A percentile compares a stretch with the other conserved stretches of the same genome.
phyloP scores from a whole-genome alignment of 2,888 invertebrate genomes.

The Resseliella maxima region DNA sequence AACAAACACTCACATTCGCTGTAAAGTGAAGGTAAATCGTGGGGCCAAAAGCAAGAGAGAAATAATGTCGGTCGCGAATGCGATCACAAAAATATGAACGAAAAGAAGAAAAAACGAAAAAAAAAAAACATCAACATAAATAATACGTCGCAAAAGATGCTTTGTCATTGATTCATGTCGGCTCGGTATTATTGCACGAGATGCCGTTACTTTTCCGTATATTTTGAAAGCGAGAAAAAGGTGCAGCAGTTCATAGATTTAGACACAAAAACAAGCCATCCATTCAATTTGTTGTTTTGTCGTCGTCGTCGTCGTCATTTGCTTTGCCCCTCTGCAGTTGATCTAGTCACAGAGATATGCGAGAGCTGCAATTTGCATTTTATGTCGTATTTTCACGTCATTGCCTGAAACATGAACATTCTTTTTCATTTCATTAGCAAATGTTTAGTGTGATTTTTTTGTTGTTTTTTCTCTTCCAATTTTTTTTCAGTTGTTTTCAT shows the following conservation, averaged over 20 bases:
- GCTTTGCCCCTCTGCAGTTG: too few species aligned
- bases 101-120: not conserved
- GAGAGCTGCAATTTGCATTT: not conserved
- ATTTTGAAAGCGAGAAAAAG: constrained; percentile 42
- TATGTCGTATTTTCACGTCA: not conserved
- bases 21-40: constrained; percentile 21
- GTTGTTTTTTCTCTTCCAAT: too few species aligned
- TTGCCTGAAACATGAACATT: not conserved
- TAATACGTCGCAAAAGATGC: constrained; percentile 19
- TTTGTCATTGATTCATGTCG: constrained; percentile 24
- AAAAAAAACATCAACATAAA: not conserved
- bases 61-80: not conserved
- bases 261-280: not conserved
- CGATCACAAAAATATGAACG: not conserved
- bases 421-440: not conserved
- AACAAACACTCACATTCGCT: not conserved
- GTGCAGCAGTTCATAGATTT: constrained; percentile 38
- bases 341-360: too few species aligned
- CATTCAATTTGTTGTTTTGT: too few species aligned
- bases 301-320: too few species aligned
- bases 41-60: not conserved
- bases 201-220: constrained; percentile 29
- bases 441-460: too few species aligned
- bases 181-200: constrained; percentile 30
- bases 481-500: too few species aligned